These are phyloP conservation scores for Lasioglossum oenotherae DNA, from an alignment of 2,888 invertebrate species.

Conservation along the genomic window DNA sequence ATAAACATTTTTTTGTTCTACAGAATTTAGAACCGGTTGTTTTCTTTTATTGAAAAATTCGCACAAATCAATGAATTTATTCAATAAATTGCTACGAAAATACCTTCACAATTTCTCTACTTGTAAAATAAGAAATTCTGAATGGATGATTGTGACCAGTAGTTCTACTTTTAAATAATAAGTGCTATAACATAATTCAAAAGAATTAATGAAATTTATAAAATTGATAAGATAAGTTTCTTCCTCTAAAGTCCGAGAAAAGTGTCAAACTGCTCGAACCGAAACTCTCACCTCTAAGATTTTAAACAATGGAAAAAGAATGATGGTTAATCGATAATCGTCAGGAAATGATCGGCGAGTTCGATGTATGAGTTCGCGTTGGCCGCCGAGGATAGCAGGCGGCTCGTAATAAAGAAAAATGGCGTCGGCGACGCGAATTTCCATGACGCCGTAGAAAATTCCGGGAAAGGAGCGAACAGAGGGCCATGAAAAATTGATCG, in stretches of 20 bases:
- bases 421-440: conserved; percentile 44
- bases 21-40: not conserved
- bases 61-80: not conserved
- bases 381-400: not conserved
- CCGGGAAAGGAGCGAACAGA: conserved; percentile 38
- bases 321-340: conserved; percentile 5
- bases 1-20: not conserved
- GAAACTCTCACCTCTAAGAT: not conserved
- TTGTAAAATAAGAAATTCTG: too few species aligned
- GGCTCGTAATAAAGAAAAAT: conserved; percentile 44
- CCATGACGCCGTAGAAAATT: conserved; percentile 43
- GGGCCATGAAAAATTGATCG: conserved; percentile 83
- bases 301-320: not conserved
- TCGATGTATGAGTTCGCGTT: not conserved
- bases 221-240: not conserved
- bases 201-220: not conserved
- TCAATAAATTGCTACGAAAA: not conserved
- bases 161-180: not conserved
- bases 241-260: not conserved
- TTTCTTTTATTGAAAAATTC: too few species aligned
- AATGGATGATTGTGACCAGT: not conserved
- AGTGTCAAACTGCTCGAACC: not conserved
- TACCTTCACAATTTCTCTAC: not conserved
- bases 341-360: conserved; percentile 27
- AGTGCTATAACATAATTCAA: not conserved